A percentile compares a stretch with the other conserved stretches of the same genome.
phyloP scores from a whole-genome alignment of 1,140 invertebrate species.

The Drosophila tsacasi region DNA sequence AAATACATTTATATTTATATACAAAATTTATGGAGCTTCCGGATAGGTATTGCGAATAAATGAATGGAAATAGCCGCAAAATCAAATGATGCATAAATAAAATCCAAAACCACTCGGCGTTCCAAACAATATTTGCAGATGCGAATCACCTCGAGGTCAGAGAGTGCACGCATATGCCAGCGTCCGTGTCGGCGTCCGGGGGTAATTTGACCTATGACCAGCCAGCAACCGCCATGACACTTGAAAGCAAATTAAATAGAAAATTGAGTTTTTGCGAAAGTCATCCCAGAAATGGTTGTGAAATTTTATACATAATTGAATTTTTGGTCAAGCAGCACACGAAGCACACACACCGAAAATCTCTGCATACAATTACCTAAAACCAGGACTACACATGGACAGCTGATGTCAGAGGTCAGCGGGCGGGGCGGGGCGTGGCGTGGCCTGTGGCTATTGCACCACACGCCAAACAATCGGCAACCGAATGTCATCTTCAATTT shows the following conservation, averaged over 20 bases:
- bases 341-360: conserved; percentile 16
- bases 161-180: conserved; percentile 51
- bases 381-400: conserved; percentile 60
- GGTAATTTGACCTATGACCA: conserved; percentile 30
- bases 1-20: conserved; percentile 33
- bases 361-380: conserved; percentile 69
- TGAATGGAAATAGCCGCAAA: conserved; percentile 77
- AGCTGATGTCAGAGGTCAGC: conserved; percentile 70
- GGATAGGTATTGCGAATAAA: conserved; percentile 61
- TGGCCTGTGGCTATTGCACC: conserved; percentile 74
- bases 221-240: conserved; percentile 68
- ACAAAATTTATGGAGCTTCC: conserved; percentile 10
- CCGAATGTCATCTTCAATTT: conserved; percentile 85
- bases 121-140: conserved; percentile 65
- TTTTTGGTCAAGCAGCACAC: conserved; percentile 67
- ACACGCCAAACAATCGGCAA: conserved; percentile 79
- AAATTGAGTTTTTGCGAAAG: conserved; percentile 77
- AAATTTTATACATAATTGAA: conserved; percentile 85
- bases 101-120: conserved; percentile 55
- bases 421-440: conserved; percentile 20
- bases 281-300: conserved; percentile 71
- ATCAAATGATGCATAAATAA: conserved; percentile 79
- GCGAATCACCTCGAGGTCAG: conserved; percentile 71
- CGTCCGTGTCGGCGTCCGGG: conserved; percentile 9
- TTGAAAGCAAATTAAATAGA: conserved; percentile 84